A percentile compares a stretch with the other conserved stretches of the same genome.
Conservation (phyloP, 2,113 vertebrate genomes). For the Otolemur garnettii region DNA sequence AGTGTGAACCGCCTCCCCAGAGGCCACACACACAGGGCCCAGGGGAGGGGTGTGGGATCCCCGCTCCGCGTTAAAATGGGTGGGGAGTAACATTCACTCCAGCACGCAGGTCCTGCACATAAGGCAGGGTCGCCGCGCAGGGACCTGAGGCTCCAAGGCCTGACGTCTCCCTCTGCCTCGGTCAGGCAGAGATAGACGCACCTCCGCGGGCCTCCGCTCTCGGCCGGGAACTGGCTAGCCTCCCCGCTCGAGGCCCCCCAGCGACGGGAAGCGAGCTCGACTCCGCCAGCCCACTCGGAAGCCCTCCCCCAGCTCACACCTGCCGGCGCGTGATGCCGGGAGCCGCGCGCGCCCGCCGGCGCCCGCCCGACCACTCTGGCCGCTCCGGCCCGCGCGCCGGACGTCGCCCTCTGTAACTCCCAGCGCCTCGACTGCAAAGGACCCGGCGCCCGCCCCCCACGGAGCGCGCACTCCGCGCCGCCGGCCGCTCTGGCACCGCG, state of each 20-base stretch:
- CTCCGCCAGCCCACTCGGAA: conserved; percentile 65
- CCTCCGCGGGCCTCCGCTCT: background rate
- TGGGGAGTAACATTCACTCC: background rate
- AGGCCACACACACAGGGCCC: background rate
- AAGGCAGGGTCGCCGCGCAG: background rate
- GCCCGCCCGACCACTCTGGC: background rate
- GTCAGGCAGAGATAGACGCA: background rate
- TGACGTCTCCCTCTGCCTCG: background rate
- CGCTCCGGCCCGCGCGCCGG: background rate
- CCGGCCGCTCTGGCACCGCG: background rate
- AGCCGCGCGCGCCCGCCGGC: background rate
- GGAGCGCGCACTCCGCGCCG: background rate
- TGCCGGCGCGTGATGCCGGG: conserved; percentile 75
- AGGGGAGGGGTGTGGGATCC: background rate
- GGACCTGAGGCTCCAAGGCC: background rate
- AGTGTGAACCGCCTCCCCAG: background rate
- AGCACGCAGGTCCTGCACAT: background rate
- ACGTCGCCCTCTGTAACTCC: background rate
- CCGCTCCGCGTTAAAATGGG: too few relatives aligned
- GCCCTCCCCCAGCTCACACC: conserved; percentile 75
- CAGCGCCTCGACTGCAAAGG: background rate
- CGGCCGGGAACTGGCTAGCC: background rate
- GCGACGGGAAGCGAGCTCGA: conserved; percentile 34
- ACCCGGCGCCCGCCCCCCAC: background rate
- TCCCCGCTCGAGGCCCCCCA: background rate